phyloP scores from a whole-genome alignment of 2,797 vertebrate genomes.

The Calcarius lapponicus region DNA sequence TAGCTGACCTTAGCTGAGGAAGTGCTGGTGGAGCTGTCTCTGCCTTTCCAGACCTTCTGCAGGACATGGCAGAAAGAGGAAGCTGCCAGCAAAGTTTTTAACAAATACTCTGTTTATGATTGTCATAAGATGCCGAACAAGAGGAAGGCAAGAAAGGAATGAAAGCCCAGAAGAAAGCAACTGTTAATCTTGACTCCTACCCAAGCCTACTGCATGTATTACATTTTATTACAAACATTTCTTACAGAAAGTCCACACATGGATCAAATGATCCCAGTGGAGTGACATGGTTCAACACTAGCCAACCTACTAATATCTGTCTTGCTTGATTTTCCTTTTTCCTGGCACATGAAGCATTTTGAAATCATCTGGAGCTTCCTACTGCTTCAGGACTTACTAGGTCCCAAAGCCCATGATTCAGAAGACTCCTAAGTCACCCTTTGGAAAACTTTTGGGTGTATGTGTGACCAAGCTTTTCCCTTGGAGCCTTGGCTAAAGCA shows the following conservation, averaged over 20 bases:
- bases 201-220: neutral
- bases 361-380: constrained; percentile 28
- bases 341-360: neutral
- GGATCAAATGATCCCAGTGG: constrained; percentile 8
- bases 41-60: neutral
- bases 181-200: constrained; percentile 6
- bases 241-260: neutral
- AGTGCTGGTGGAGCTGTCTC: neutral
- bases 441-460: neutral
- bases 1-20: neutral
- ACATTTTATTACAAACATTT: constrained; percentile 22
- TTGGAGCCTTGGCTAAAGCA: neutral
- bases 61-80: neutral
- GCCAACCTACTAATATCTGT: neutral
- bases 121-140: neutral
- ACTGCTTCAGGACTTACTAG: neutral
- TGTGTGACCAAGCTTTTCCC: neutral
- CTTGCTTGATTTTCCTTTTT: constrained; percentile 11
- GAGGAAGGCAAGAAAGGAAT: neutral
- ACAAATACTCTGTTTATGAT: neutral
- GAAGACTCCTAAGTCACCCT: neutral
- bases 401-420: neutral
- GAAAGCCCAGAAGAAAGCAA: constrained; percentile 21
- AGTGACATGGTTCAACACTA: accelerated
- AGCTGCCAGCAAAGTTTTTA: neutral